Conservation (phyloP, 2,113 vertebrate genomes). For the Syngnathoides biaculeatus region DNA sequence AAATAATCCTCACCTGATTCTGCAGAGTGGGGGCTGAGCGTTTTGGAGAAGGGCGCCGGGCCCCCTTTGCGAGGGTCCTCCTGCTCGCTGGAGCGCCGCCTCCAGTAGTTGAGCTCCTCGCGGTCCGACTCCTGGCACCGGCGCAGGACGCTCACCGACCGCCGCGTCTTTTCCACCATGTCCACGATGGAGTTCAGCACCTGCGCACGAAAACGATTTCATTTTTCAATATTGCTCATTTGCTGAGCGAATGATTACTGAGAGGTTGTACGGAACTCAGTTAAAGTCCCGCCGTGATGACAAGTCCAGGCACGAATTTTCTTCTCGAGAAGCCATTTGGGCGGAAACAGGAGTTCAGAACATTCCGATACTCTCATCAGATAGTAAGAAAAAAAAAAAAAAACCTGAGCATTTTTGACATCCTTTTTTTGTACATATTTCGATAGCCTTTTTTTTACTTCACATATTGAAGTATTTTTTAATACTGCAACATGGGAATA, state of each 20-base stretch:
- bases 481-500: too few species aligned
- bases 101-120: slow-evolving; percentile 96
- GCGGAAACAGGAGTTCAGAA: background rate
- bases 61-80: slow-evolving; percentile 85
- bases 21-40: slow-evolving; percentile 85
- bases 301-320: background rate
- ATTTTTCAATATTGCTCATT: background rate
- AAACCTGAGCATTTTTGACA: background rate
- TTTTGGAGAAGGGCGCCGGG: slow-evolving; percentile 73
- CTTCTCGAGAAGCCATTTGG: background rate
- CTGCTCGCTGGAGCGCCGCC: slow-evolving; percentile 84
- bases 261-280: background rate
- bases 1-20: slow-evolving; percentile 78
- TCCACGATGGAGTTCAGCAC: slow-evolving; percentile 98
- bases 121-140: slow-evolving; percentile 94
- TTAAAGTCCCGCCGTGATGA: background rate
- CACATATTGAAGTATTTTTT: too few species aligned
- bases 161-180: slow-evolving; percentile 96
- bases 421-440: too few species aligned
- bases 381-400: too few species aligned
- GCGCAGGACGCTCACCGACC: slow-evolving; percentile 91
- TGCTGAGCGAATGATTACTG: too few species aligned
- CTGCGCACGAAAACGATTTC: slow-evolving; percentile 52
- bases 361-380: background rate
- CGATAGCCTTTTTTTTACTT: too few species aligned